phyloP scores from a whole-genome alignment of 2,113 vertebrate genomes.

The Recurvirostra avosetta region DNA sequence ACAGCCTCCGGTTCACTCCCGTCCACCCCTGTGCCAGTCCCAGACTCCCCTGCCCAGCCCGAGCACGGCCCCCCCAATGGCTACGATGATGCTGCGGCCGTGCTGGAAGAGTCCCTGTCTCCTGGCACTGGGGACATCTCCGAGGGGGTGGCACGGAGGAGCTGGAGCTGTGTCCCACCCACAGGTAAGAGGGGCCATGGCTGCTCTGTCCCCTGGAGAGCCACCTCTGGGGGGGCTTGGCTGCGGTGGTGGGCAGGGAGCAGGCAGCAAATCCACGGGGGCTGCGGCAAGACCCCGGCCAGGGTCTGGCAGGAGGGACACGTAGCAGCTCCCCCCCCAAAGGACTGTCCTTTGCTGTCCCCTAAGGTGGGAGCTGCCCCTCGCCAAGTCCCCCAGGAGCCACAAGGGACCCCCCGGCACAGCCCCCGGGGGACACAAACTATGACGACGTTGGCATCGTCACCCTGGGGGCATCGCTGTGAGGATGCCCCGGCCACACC shows the following conservation, averaged over 20 bases:
- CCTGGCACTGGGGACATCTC: not conserved
- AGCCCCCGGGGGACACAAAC: accelerated
- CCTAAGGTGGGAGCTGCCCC: not conserved
- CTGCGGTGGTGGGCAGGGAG: accelerated
- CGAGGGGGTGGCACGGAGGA: accelerated
- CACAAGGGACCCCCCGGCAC: accelerated
- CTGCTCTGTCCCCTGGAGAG: not conserved
- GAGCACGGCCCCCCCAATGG: not conserved
- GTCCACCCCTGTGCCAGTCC: not conserved
- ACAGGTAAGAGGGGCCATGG: not conserved
- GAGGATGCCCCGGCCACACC: not conserved
- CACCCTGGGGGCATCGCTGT: accelerated
- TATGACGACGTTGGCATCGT: not conserved
- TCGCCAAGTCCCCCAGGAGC: not conserved
- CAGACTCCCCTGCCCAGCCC: not conserved
- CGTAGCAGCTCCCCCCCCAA: accelerated
- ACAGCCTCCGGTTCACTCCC: accelerated
- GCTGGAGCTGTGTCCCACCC: not conserved
- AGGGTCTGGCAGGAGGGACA: not conserved
- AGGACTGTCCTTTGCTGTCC: not conserved
- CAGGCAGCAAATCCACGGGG: not conserved
- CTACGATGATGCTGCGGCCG: not conserved
- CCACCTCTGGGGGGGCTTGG: not conserved
- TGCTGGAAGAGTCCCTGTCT: accelerated
- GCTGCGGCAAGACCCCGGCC: accelerated